A percentile compares a stretch with the other conserved stretches of the same genome.
Evolutionary conservation across 2,113 vertebrate genomes (phyloP).

Genomic region (Dipodomys stephensi): DNA sequence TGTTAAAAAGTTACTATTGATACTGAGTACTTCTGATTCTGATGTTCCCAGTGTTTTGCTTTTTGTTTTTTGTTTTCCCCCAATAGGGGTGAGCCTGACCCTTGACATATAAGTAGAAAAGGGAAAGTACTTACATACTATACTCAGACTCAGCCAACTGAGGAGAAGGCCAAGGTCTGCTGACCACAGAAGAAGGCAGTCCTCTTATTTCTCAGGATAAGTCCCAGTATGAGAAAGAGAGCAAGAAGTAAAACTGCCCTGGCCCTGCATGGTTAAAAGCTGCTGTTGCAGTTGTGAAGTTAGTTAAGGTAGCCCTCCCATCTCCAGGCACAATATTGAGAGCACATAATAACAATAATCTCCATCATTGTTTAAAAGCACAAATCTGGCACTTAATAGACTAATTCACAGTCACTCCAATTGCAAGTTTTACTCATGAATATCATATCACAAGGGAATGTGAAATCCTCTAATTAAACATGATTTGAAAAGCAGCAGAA

Average conservation of each 20-base stretch:
- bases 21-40: not conserved
- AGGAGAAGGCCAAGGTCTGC: not conserved
- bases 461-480: constrained; percentile 82
- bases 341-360: constrained; percentile 65
- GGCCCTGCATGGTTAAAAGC: not conserved
- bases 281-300: constrained; percentile 51
- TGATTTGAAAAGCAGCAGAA: constrained; percentile 79
- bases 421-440: constrained; percentile 72
- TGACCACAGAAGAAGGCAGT: not conserved
- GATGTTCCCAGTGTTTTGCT: not conserved
- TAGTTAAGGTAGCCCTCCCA: constrained; percentile 47
- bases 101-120: not conserved
- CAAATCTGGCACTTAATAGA: constrained; percentile 72
- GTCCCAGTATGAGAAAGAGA: not conserved
- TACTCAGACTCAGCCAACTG: not conserved
- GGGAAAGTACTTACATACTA: not conserved
- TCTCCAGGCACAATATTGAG: constrained; percentile 58
- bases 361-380: constrained; percentile 74
- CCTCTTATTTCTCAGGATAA: not conserved
- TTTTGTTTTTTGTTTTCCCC: too few species aligned
- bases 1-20: not conserved
- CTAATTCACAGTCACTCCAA: constrained; percentile 74
- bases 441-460: constrained; percentile 75
- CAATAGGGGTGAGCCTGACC: not conserved
- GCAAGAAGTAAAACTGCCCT: not conserved